Evolutionary conservation across 2,888 invertebrate genomes (phyloP).

Genomic region (Nephrotoma flavescens): DNA sequence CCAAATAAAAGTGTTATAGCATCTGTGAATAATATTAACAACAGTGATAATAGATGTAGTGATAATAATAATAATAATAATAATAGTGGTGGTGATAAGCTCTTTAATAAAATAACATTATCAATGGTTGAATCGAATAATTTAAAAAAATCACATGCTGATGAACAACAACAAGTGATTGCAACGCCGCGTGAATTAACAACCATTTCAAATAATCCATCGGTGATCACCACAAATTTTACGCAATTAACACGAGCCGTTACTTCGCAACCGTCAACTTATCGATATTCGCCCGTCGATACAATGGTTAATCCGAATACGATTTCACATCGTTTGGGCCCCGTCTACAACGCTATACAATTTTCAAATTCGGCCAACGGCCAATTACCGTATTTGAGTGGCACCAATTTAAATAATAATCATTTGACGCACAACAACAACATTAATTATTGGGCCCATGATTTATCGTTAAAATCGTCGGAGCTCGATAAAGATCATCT

Average conservation of each 20-base stretch:
- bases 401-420: not conserved
- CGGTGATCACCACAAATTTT: conserved; percentile 7
- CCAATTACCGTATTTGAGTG: not conserved
- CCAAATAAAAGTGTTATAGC: not conserved
- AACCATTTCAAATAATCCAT: conserved; percentile 6
- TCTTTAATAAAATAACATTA: not conserved
- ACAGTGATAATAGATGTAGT: not conserved
- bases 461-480: conserved; percentile 8
- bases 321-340: not conserved
- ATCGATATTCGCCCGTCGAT: not conserved
- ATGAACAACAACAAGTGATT: not conserved
- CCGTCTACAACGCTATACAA: not conserved
- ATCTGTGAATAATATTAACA: not conserved
- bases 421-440: not conserved
- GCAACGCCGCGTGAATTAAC: not conserved
- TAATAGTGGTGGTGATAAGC: not conserved
- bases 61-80: not conserved
- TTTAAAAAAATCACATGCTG: conserved; percentile 3
- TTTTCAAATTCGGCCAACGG: not conserved
- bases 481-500: not conserved
- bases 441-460: not conserved
- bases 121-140: conserved; percentile 5
- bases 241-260: not conserved
- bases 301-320: not conserved
- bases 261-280: not conserved